A percentile compares a stretch with the other conserved stretches of the same genome.
Conservation (phyloP, 2,113 vertebrate genomes). For the Grammomys surdaster region DNA sequence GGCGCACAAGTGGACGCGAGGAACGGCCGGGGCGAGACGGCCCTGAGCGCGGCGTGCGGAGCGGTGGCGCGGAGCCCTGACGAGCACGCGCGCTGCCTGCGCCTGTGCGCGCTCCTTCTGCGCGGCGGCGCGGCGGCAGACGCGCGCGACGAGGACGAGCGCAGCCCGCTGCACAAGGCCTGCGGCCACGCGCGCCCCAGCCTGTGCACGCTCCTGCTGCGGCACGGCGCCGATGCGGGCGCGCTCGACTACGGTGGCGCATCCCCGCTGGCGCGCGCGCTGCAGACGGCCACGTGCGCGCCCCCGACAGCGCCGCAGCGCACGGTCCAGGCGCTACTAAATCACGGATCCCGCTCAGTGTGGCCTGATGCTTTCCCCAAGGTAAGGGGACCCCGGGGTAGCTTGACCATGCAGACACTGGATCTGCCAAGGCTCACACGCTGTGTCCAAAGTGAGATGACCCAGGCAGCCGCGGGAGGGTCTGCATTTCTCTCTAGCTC, state of each 20-base stretch:
- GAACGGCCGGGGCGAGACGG: constrained; percentile 81
- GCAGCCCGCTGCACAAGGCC: constrained; percentile 88
- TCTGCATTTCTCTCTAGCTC: neutral
- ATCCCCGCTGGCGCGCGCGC: constrained; percentile 84
- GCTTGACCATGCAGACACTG: neutral
- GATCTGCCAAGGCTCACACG: neutral
- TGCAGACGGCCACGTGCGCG: constrained; percentile 77
- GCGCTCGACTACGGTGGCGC: constrained; percentile 87
- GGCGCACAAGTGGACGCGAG: constrained; percentile 76
- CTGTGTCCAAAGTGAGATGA: neutral
- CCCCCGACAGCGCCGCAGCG: constrained; percentile 71
- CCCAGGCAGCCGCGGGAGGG: neutral
- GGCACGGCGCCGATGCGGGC: constrained; percentile 82
- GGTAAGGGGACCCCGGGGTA: constrained; percentile 78
- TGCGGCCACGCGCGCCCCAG: constrained; percentile 79
- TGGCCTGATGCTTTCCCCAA: constrained; percentile 87
- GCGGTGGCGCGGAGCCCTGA: neutral
- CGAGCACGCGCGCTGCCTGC: constrained; percentile 34
- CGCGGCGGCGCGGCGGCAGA: constrained; percentile 74
- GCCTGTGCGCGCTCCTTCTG: constrained; percentile 85
- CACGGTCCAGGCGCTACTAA: constrained; percentile 86
- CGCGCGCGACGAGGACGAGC: constrained; percentile 81
- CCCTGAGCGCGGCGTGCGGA: constrained; percentile 69
- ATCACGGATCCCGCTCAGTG: constrained; percentile 86
- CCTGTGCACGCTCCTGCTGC: constrained; percentile 85